These are phyloP conservation scores for Serripes groenlandicus DNA, from an alignment of 2,888 invertebrate genomes.

Conservation along the genomic window DNA sequence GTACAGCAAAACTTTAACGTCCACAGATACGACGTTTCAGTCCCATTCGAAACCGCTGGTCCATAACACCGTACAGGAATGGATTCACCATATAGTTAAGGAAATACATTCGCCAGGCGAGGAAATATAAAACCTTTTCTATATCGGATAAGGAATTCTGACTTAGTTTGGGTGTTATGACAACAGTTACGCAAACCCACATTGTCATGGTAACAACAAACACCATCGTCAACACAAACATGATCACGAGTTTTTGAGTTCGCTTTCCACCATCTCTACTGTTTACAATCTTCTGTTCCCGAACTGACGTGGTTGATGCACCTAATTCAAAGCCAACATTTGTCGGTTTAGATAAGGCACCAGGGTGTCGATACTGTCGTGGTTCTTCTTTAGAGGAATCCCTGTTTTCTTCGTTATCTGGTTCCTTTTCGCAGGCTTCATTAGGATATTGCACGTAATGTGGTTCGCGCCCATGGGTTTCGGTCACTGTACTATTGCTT, in stretches of 20 bases:
- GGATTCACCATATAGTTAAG: constrained; percentile 13
- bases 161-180: background rate
- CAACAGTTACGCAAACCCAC: background rate
- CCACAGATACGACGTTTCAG: background rate
- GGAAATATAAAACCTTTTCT: background rate
- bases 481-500: background rate
- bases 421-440: background rate
- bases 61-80: constrained; percentile 11
- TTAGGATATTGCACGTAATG: background rate
- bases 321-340: too few species aligned
- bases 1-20: too few species aligned
- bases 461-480: background rate
- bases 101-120: constrained; percentile 5
- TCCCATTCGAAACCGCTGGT: constrained; percentile 1
- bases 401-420: background rate
- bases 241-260: background rate
- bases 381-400: too few species aligned
- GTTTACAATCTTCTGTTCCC: background rate
- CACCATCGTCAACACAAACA: constrained; percentile 11
- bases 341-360: too few species aligned
- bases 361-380: background rate
- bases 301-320: too few species aligned
- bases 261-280: background rate
- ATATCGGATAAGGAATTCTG: background rate
- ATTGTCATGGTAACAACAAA: constrained; percentile 16